Percentiles rank a stretch among this genome's conserved stretches.
phyloP scores from a whole-genome alignment of 2,797 vertebrate species.

The Enteromius argenteus region DNA sequence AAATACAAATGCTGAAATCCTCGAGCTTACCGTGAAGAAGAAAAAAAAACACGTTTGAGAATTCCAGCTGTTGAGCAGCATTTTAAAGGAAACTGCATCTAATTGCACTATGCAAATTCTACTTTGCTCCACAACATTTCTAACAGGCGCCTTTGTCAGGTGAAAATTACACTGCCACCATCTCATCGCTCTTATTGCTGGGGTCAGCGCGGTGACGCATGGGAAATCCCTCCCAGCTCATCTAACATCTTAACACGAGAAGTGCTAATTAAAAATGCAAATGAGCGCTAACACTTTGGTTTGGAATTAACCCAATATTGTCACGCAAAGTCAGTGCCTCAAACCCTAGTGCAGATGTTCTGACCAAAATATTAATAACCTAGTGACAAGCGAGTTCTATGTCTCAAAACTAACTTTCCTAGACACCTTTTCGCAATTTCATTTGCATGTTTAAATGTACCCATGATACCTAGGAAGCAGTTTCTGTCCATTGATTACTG shows the following conservation, averaged over 20 bases:
- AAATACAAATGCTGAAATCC: background rate
- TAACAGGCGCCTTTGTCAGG: constrained; percentile 31
- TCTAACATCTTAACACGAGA: constrained; percentile 52
- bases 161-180: constrained; percentile 41
- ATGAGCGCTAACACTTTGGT: constrained; percentile 48
- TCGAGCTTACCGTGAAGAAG: background rate
- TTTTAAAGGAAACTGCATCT: constrained; percentile 17
- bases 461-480: background rate
- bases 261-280: constrained; percentile 73
- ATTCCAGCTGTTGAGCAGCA: background rate
- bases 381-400: background rate
- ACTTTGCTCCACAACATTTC: background rate
- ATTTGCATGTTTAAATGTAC: background rate
- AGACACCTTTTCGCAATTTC: background rate
- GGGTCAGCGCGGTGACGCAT: constrained; percentile 14
- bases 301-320: constrained; percentile 4
- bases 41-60: background rate
- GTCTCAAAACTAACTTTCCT: background rate
- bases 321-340: background rate
- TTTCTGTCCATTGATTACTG: background rate
- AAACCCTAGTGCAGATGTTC: background rate
- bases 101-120: background rate
- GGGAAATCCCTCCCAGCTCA: constrained; percentile 52
- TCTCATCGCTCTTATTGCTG: background rate
- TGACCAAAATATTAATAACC: background rate